Conservation (phyloP, 2,888 invertebrate genomes). For the Drosophila aldrichi region DNA sequence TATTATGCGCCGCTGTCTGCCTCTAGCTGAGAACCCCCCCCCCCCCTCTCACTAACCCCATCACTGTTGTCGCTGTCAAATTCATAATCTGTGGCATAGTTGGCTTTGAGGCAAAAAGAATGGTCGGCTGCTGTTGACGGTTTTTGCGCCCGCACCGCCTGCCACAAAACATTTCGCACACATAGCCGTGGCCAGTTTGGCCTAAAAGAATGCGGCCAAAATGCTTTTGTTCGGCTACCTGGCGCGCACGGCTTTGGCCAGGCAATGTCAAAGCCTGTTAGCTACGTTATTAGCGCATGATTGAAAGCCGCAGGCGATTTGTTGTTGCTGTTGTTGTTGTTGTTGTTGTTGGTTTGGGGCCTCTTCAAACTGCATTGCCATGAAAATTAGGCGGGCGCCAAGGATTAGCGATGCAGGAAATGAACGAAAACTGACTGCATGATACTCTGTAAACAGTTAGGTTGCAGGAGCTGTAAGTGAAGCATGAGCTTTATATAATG, state of each 20-base stretch:
- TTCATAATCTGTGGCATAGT: slow-evolving; percentile 71
- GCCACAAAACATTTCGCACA: slow-evolving; percentile 16
- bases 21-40: not conserved
- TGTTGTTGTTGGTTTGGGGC: not conserved
- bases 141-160: slow-evolving; percentile 39
- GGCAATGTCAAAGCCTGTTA: slow-evolving; percentile 55
- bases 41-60: not conserved
- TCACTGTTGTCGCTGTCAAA: slow-evolving; percentile 69
- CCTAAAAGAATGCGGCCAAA: not conserved
- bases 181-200: slow-evolving; percentile 31
- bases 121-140: slow-evolving; percentile 66
- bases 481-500: not conserved
- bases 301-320: slow-evolving; percentile 51
- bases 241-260: slow-evolving; percentile 5
- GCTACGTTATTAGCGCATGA: slow-evolving; percentile 72
- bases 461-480: not conserved
- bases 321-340: not conserved
- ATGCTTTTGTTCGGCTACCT: slow-evolving; percentile 30
- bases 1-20: slow-evolving; percentile 56
- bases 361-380: slow-evolving; percentile 54
- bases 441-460: not conserved
- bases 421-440: not conserved
- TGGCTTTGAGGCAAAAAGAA: slow-evolving; percentile 68
- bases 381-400: slow-evolving; percentile 41
- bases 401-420: not conserved